These are phyloP conservation scores for Reinhardtius hippoglossoides DNA, from an alignment of 2,113 vertebrate species.

Conservation along the genomic window DNA sequence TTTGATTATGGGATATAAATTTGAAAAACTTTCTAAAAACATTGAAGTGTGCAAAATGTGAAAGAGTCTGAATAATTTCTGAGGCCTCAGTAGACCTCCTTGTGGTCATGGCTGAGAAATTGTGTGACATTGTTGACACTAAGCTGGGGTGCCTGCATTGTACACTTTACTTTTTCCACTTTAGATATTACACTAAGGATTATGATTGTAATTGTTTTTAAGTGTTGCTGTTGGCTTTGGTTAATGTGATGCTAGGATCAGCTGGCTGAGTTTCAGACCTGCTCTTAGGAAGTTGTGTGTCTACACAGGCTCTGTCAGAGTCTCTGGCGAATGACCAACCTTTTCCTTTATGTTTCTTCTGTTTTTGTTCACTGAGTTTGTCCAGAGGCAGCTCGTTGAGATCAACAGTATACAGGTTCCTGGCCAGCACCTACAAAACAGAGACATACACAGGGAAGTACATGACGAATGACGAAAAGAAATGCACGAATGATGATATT, in stretches of 20 bases:
- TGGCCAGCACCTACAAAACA: constrained; percentile 87
- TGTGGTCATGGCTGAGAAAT: neutral
- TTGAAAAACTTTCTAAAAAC: too few species aligned
- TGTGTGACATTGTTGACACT: neutral
- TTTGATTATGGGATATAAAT: too few species aligned
- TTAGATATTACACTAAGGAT: neutral
- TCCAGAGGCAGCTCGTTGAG: constrained; percentile 95
- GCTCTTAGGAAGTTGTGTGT: neutral
- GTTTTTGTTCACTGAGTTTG: constrained; percentile 98
- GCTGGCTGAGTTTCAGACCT: neutral
- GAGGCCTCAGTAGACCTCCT: neutral
- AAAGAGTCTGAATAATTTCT: neutral
- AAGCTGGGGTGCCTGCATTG: neutral
- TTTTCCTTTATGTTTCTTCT: constrained; percentile 99
- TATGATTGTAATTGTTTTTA: neutral
- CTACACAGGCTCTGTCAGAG: neutral
- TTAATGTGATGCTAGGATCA: neutral
- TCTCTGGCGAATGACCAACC: constrained; percentile 77
- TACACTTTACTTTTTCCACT: neutral
- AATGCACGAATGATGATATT: too few species aligned
- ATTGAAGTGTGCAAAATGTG: neutral
- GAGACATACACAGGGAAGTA: neutral
- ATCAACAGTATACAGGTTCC: constrained; percentile 96
- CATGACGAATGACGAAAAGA: too few species aligned
- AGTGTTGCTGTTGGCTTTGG: neutral